Evolutionary conservation across 2,113 vertebrate species (phyloP), one percentile per base, ranked within the genome.

Genomic region (Sinocyclocheilus maitianheensis): DNA sequence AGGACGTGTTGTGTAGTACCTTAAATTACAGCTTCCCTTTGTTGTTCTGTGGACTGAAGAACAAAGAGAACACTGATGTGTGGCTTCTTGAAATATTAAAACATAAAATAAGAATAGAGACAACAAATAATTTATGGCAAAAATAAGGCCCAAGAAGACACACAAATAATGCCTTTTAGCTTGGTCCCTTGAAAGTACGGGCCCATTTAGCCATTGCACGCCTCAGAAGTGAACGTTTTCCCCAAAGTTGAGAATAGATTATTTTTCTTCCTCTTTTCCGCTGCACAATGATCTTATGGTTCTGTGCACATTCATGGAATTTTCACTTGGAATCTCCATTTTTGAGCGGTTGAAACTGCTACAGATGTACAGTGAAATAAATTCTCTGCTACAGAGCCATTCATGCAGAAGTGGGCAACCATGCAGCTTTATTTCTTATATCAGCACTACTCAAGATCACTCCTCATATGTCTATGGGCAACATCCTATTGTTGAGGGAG

Each of bases 31-130:
- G 30, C 18, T 58, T 90, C 82, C 84, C 58, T 77, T 75, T 84
- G 75, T 90, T 91, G 40, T 82, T 84, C 51, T 90, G 69, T 76
- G 53, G 89, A 90, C 81, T 67, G 24, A 79, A 85, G 84, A 90
- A 91, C 86, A 87, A 91, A 83, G 71, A 90, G 84, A 89, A 89
- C 90, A 86, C 84, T 92, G 89, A 92, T 92, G 88, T 92, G 90
- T 83, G 30, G 53, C 83, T 90, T 67, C 82, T 90, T 95, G 89
- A 94, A 94, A 94, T 94, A 94, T 94, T 95, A 88, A 94, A 89
- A 37, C 72, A 79, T 86, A 91, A 90, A 93, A 93, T 92, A 69
- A 88, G 80, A 89, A 89, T 85, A 92, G 84, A 92, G 86, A 79
- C 84, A 90, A 91, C 91, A 93, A 94, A 94, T 94, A 83, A 94